Conservation (phyloP, 2,797 vertebrate species). For the Manis pentadactyla region DNA sequence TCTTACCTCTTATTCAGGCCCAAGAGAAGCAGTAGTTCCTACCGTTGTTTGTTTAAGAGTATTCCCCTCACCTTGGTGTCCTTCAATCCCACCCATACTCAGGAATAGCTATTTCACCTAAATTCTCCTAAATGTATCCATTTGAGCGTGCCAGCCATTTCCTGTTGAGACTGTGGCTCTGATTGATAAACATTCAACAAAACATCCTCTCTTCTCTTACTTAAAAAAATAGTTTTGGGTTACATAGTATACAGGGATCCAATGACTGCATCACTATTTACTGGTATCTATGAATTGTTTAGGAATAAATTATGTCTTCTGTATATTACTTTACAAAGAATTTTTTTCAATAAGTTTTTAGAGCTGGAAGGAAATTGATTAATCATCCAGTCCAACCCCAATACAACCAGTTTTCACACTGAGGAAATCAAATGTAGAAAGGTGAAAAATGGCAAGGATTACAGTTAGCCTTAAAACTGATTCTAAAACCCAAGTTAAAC, state of each 20-base stretch:
- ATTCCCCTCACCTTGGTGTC: background rate
- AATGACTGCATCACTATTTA: background rate
- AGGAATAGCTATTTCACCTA: background rate
- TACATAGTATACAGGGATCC: background rate
- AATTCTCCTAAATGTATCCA: background rate
- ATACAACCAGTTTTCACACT: background rate
- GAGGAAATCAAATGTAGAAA: constrained; percentile 8
- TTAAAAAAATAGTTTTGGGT: background rate
- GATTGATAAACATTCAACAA: background rate
- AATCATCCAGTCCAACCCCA: background rate
- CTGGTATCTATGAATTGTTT: background rate
- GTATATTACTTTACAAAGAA: background rate
- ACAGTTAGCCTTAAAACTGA: background rate
- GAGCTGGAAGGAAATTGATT: constrained; percentile 22
- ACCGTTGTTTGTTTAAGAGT: background rate
- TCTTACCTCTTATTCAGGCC: background rate
- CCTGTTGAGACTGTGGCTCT: background rate
- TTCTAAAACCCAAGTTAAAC: background rate
- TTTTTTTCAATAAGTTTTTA: background rate
- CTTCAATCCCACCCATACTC: background rate
- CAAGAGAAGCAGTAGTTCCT: background rate
- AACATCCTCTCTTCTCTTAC: background rate
- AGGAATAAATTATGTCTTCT: background rate
- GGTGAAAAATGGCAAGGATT: background rate
- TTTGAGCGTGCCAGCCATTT: background rate